Conservation (phyloP, 2,113 vertebrate species). For the Empidonax traillii region DNA sequence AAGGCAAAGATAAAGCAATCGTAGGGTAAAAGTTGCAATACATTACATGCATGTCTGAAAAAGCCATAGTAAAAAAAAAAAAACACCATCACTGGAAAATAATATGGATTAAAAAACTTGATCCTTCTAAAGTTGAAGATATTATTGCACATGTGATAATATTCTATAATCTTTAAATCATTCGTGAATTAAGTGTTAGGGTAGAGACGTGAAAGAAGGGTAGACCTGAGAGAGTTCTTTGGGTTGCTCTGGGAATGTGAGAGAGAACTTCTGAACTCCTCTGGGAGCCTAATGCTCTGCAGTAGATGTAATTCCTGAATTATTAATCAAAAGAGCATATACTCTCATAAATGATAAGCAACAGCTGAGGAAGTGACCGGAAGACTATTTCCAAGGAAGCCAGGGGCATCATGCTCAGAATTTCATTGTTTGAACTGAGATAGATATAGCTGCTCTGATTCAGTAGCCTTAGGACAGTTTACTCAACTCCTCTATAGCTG, state of each 20-base stretch:
- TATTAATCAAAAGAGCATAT: neutral
- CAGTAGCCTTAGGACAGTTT: neutral
- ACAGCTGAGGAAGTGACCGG: neutral
- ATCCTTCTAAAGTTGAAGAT: neutral
- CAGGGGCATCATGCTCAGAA: neutral
- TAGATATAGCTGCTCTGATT: neutral
- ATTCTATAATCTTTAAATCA: neutral
- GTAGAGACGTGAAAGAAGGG: neutral
- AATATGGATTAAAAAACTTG: neutral
- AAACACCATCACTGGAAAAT: neutral
- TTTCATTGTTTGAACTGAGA: neutral
- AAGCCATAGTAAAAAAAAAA: neutral
- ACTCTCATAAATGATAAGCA: neutral
- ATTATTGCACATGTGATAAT: neutral
- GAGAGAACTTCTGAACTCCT: neutral
- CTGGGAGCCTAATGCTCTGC: neutral
- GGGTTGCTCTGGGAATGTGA: neutral
- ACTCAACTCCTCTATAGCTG: neutral
- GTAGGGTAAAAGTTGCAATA: neutral
- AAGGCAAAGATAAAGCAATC: neutral
- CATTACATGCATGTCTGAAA: neutral
- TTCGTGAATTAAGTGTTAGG: neutral
- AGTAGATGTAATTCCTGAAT: constrained; percentile 10
- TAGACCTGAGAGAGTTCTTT: neutral
- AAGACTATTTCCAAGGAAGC: neutral